phyloP scores from a whole-genome alignment of 2,888 invertebrate genomes.

The Cheilosia grossa region DNA sequence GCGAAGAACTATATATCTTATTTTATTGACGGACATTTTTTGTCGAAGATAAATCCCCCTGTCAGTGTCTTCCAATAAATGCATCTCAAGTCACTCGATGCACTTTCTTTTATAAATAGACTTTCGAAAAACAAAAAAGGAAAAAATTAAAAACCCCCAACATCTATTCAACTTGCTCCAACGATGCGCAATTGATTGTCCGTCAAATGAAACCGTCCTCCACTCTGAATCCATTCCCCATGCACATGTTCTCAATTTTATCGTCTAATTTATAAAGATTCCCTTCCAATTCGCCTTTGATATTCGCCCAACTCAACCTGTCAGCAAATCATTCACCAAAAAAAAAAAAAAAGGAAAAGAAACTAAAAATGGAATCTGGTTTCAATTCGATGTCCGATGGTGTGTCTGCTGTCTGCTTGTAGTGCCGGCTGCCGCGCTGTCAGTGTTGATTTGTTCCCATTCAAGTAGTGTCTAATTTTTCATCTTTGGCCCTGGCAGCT shows the following conservation, averaged over 20 bases:
- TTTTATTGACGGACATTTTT: too few species aligned
- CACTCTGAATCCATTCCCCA: background rate
- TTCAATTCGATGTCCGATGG: constrained; percentile 56
- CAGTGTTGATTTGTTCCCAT: constrained; percentile 59
- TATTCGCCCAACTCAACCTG: constrained; percentile 12
- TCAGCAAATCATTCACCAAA: constrained; percentile 55
- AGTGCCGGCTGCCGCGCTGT: constrained; percentile 31
- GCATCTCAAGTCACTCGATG: background rate
- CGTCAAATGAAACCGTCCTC: constrained; percentile 31
- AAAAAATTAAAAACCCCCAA: too few species aligned
- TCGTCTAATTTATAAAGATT: constrained; percentile 31
- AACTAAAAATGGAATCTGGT: constrained; percentile 54
- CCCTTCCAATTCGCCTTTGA: background rate
- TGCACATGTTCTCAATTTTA: constrained; percentile 47
- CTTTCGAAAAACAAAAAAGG: background rate
- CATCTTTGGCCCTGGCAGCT: constrained; percentile 47
- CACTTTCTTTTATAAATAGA: background rate
- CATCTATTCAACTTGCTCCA: background rate
- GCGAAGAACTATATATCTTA: too few species aligned
- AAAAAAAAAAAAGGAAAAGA: constrained; percentile 2
- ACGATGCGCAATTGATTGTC: constrained; percentile 40
- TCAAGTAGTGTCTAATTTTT: constrained; percentile 57
- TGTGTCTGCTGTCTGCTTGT: background rate
- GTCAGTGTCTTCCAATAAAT: background rate
- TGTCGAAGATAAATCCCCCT: background rate